These are phyloP conservation scores for Neogobius melanostomus DNA, from an alignment of 2,113 vertebrate species.

Conservation along the genomic window DNA sequence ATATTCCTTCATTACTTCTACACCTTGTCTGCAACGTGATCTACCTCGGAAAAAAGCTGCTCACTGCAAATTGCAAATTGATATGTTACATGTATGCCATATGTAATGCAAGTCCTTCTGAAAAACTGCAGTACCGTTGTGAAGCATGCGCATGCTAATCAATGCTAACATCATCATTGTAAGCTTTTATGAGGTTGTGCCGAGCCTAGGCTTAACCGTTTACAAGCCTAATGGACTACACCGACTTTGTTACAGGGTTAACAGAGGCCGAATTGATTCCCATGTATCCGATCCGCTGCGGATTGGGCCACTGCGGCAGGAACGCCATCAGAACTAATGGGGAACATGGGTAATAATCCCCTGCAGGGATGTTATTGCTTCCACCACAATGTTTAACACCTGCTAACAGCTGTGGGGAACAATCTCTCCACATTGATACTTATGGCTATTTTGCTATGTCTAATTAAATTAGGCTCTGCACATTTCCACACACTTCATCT, in stretches of 20 bases:
- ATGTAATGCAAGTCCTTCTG: neutral
- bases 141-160: neutral
- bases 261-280: slow-evolving; percentile 39
- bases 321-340: slow-evolving; percentile 50
- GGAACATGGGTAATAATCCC: slow-evolving; percentile 57
- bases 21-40: neutral
- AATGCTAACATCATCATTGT: neutral
- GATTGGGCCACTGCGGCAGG: slow-evolving; percentile 38
- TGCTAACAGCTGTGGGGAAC: slow-evolving; percentile 38
- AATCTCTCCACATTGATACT: slow-evolving; percentile 26
- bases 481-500: slow-evolving; percentile 31
- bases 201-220: slow-evolving; percentile 2
- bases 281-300: slow-evolving; percentile 40
- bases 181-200: slow-evolving; percentile 1
- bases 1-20: neutral
- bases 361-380: slow-evolving; percentile 47
- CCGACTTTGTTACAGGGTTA: slow-evolving; percentile 32
- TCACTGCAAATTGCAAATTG: neutral
- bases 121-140: neutral
- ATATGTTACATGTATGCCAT: neutral
- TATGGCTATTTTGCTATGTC: slow-evolving; percentile 3
- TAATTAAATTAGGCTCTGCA: slow-evolving; percentile 26
- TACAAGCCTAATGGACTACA: slow-evolving; percentile 14
- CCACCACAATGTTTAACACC: slow-evolving; percentile 54
- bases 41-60: neutral